Evolutionary conservation across 2,797 vertebrate species (phyloP), one percentile per base, ranked within the genome.

Genomic region (Acrossocheilus wenchowensis): DNA sequence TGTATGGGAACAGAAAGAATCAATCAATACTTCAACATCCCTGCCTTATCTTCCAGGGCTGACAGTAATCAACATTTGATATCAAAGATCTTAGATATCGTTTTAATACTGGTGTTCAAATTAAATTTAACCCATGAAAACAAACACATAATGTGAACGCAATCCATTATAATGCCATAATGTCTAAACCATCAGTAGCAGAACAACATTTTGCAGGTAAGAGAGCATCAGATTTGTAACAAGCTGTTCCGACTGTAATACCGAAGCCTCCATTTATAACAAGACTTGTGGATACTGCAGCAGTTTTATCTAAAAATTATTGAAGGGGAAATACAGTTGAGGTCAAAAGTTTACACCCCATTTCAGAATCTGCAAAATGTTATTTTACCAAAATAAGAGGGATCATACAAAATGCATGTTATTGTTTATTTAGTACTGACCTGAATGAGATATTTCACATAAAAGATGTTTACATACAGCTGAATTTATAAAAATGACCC

Each of bases 1-100:
- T 50, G 79, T 7, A 5, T 64, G 30, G 8, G 62, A 78, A 84
- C 26, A 80, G 39, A 34, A 23, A 62, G 14, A 62, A 80, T 80
- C 60, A 66, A 66, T 64, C n/a, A 80, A 12, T 66, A 45, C 17
- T 48, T 64, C 15, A 80, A 43, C n/a, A 80, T 9, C 30, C 8
- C 74, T 1, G 10, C 30, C 21, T 75, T 52, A 52, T 52, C 26
- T 12, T 30, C 26, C 30, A 74, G 73, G 26, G 48, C 45, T 75
- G 48, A 52, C 48, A 75, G 17, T 19, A 1, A 52, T 77, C 3
- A 57, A 54, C 34, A 57, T 64, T 26, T 45, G 17, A 6, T 43
- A 62, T 43, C 0, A 26, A 62, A 79, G 77, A 36, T 41, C 34
- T 57, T 60, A 23, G 19, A 78, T 36, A 6, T 57, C 0, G 3